Conservation (phyloP, 2,113 vertebrate species). For the Cebidichthys violaceus region DNA sequence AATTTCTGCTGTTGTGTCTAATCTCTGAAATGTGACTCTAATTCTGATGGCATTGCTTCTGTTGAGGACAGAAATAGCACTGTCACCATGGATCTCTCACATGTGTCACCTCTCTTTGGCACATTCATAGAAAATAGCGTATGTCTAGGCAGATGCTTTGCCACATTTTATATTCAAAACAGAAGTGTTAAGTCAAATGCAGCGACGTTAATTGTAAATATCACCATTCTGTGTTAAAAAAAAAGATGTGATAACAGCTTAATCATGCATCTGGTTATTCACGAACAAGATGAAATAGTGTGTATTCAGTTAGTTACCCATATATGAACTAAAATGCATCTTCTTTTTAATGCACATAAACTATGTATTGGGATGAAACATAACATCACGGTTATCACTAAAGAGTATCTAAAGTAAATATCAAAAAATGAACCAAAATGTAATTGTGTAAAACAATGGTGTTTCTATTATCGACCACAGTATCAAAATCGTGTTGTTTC, state of each 20-base stretch:
- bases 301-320: neutral
- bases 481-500: neutral
- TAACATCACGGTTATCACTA: neutral
- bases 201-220: neutral
- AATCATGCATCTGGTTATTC: neutral
- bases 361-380: neutral
- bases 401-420: neutral
- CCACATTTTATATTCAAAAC: neutral
- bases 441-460: neutral
- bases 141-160: slow-evolving; percentile 31
- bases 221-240: neutral
- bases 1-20: slow-evolving; percentile 26
- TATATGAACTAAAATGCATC: neutral
- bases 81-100: slow-evolving; percentile 36
- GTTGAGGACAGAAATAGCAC: slow-evolving; percentile 46
- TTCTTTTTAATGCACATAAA: neutral
- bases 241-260: neutral
- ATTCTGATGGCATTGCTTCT: slow-evolving; percentile 31
- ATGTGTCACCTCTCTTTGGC: slow-evolving; percentile 44
- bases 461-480: neutral
- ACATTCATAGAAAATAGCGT: slow-evolving; percentile 20
- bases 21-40: slow-evolving; percentile 20
- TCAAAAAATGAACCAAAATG: neutral
- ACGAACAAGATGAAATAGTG: neutral
- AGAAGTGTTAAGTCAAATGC: neutral